Base-by-base conservation (phyloP, 2,888 invertebrate species). In the Pimpla rufipes region DNA sequence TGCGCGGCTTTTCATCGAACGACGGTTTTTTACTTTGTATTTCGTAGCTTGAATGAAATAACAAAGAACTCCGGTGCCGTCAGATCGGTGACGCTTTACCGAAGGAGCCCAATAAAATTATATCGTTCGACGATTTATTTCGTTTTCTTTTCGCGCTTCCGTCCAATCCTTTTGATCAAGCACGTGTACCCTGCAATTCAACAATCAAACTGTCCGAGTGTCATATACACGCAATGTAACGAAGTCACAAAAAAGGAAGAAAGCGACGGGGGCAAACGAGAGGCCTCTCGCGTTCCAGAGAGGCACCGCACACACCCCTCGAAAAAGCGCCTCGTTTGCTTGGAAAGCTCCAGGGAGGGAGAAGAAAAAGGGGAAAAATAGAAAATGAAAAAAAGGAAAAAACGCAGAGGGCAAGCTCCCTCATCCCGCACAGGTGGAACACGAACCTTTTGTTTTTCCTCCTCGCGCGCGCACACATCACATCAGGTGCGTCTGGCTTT, bases 161-260 rank as follows among this genome's bases (percentile, higher is more conserved):
- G 11, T 67, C 29, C 55, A 35, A 45, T 42, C 42, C 52, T 42
- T 67, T 76, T 66, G 42, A 67, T 67, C 76, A 67, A 55, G 21
- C 62, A 7, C 45, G 23, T 37, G 59, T 18, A 47, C 11, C 45
- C 55, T 55, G 52, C 59, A 52, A 75, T 66, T 42, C 29, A 13
- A 52, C 76, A 76, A 76, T 76, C 76, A 67, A 57, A 76, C 47
- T 64, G 42, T 35, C 29, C 29, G 45, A 67, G 57, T 45, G 66
- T 55, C 23, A 55, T 76, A 67, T 76, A 76, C 76, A 45, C 52
- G 47, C 35, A 47, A 40, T 57, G 55, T 55, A 57, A 71, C 45
- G 52, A 45, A 35, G 45, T 10, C 13, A 42, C 13, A 37, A 64
- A 40, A 55, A 50, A 37, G 37, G 37, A 59, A 59, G 29, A 57